A percentile compares a stretch with the other conserved stretches of the same genome.
phyloP scores from a whole-genome alignment of 2,888 invertebrate genomes.

The Hofmannophila pseudospretella region DNA sequence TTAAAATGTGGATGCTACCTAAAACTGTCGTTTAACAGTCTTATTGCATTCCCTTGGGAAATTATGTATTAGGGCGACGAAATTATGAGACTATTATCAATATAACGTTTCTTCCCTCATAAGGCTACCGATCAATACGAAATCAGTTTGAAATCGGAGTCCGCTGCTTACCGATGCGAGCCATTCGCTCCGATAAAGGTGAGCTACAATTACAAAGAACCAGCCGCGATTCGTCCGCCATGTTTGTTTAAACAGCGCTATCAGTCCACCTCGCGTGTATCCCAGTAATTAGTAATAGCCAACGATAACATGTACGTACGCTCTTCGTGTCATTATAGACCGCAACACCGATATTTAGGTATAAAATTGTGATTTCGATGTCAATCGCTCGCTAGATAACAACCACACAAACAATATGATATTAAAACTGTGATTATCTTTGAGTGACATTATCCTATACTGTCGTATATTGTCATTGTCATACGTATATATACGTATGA shows the following conservation, averaged over 20 bases:
- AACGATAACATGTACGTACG: constrained; percentile 45
- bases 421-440: constrained; percentile 37
- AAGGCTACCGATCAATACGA: no score
- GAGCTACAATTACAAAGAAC: constrained; percentile 42
- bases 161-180: constrained; percentile 27
- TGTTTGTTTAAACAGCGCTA: constrained; percentile 44
- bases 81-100: no score
- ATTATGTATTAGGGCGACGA: no score
- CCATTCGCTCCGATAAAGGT: constrained; percentile 24
- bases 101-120: no score
- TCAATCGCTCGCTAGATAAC: constrained; percentile 28
- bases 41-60: no score
- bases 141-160: constrained; percentile 33
- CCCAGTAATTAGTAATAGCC: constrained; percentile 61
- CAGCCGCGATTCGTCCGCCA: constrained; percentile 35
- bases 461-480: no score
- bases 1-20: no score
- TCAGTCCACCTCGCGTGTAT: constrained; percentile 53
- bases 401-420: constrained; percentile 10
- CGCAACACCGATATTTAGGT: constrained; percentile 52
- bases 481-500: no score
- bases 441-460: constrained; percentile 26
- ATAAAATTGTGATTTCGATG: constrained; percentile 51
- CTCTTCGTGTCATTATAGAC: constrained; percentile 49
- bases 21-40: no score